These are phyloP conservation scores for Tiaroga cobitis DNA, from an alignment of 2,797 vertebrate genomes.

Conservation along the genomic window DNA sequence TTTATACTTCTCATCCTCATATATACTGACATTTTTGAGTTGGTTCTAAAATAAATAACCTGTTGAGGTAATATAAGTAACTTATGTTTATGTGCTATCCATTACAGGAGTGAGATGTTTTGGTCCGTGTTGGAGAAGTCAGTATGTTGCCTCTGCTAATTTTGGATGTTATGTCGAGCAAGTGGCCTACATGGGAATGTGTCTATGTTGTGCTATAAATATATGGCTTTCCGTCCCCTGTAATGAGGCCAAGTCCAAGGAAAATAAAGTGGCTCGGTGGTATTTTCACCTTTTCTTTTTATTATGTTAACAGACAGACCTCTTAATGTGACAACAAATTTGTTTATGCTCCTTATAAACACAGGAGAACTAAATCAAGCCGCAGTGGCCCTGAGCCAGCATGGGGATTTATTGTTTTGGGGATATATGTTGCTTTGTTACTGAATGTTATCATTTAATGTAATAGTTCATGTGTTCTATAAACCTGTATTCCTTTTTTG, in stretches of 20 bases:
- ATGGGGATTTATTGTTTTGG: not conserved
- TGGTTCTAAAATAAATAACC: conserved; percentile 8
- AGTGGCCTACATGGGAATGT: conserved; percentile 28
- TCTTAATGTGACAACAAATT: not conserved
- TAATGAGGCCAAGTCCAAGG: not conserved
- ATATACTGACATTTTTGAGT: not conserved
- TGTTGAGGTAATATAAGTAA: not conserved
- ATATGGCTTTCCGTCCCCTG: not conserved
- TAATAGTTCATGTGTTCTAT: not conserved
- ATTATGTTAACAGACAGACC: not conserved
- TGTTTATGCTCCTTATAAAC: not conserved
- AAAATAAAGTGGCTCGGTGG: not conserved
- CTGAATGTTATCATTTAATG: not conserved
- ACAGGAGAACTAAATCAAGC: not conserved
- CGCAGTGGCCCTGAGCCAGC: not conserved
- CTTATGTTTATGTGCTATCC: conserved; percentile 28
- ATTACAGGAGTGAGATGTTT: conserved; percentile 32
- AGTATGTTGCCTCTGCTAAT: conserved; percentile 28
- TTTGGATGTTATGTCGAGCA: conserved; percentile 5
- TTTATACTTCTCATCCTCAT: not conserved
- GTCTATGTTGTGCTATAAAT: conserved; percentile 35
- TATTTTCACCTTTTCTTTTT: not conserved
- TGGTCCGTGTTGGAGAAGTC: conserved; percentile 17
- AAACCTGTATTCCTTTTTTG: not conserved
- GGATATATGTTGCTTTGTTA: not conserved